Evolutionary conservation across 2,888 invertebrate genomes (phyloP), one percentile per base, ranked within the genome.

Genomic region (Spilarctia lutea): DNA sequence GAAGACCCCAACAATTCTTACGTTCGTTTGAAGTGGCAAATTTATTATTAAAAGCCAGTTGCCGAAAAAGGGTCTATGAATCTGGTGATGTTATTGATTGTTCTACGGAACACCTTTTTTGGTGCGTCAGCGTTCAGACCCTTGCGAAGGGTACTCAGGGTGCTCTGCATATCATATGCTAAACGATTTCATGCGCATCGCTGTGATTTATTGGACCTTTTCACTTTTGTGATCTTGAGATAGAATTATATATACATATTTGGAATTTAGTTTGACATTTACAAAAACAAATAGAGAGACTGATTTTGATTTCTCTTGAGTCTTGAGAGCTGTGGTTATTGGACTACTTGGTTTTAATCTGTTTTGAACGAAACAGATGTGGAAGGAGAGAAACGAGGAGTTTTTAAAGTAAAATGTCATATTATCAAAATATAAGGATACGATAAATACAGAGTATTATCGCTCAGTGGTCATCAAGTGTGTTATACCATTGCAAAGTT

Each of bases 51-150:
- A 82, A 79, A 75, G 78, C 82, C 65, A 45, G 72, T 76, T 84
- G 88, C 88, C 83, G 82, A 83, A 84, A 78, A 87, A 84, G 88
- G 94, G 84, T 92, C 94, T 89, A 80, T 75, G 75, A 83, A 82
- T 83, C 78, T 93, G 92, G 94, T 78, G 83, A 83, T 80, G 84
- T 90, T 94, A 94, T 94, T 92, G 94, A 94, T 94, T 94, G 92
- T 93, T 90, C 90, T 88, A 85, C 86, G 92, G 86, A 92, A 93
- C 94, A 94, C 94, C 92, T 94, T 92, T 92, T 89, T 86, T 89
- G 91, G 91, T 90, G 91, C 89, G 93, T 94, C 94, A 94, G 94
- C 94, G 90, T 92, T 91, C 91, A 85, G 87, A 79, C 89, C 90
- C 89, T 89, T 30, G 75, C 77, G 83, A 88, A 87, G 90, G 90